phyloP scores from a whole-genome alignment of 2,113 vertebrate genomes.

The Lanius ludovicianus region DNA sequence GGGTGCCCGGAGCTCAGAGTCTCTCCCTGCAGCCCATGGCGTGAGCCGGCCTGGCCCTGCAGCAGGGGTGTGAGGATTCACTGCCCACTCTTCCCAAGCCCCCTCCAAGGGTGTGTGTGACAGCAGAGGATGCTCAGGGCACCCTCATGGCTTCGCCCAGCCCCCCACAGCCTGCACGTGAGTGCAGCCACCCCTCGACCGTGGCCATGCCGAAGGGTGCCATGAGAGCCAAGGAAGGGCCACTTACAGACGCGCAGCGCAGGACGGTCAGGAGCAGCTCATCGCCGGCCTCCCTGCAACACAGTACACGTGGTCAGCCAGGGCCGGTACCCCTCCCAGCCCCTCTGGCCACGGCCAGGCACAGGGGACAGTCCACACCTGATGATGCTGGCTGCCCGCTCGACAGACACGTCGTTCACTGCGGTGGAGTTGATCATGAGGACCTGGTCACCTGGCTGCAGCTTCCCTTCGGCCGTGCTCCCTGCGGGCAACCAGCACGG shows the following conservation, averaged over 20 bases:
- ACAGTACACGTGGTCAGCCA: background rate
- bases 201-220: background rate
- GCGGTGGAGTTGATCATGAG: conserved; percentile 83
- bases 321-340: accelerated
- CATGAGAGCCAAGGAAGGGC: background rate
- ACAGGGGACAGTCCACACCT: conserved; percentile 68
- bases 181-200: accelerated
- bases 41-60: accelerated
- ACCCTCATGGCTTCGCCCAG: accelerated
- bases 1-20: accelerated
- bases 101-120: accelerated
- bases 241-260: conserved; percentile 84
- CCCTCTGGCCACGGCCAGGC: accelerated
- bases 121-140: background rate
- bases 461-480: conserved; percentile 90
- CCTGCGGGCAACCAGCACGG: conserved; percentile 62
- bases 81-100: background rate
- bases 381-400: conserved; percentile 82
- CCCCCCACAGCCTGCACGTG: accelerated
- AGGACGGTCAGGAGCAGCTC: conserved; percentile 84
- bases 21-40: background rate
- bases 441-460: conserved; percentile 89
- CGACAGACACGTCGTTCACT: conserved; percentile 78
- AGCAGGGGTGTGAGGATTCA: background rate
- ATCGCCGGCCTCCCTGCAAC: conserved; percentile 83